Conservation (phyloP, 2,113 vertebrate species). For the Vireo altiloquus region DNA sequence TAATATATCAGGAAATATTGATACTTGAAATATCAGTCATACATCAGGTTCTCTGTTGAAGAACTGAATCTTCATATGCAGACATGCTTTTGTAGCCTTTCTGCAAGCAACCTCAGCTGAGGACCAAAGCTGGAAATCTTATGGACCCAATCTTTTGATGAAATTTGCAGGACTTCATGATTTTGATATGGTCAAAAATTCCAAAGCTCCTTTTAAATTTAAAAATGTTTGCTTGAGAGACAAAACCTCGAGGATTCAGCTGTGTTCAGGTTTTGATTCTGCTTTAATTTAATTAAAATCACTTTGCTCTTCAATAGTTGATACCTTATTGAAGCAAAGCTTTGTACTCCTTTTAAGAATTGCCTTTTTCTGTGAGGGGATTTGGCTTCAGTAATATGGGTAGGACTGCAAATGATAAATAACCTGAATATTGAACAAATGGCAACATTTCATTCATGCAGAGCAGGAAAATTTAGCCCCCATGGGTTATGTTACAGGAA, state of each 20-base stretch:
- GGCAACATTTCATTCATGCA: conserved; percentile 32
- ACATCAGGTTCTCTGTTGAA: background rate
- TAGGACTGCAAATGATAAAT: conserved; percentile 21
- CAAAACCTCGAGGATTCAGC: background rate
- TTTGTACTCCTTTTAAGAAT: background rate
- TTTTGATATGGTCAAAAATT: background rate
- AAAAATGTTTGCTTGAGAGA: background rate
- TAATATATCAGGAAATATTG: background rate
- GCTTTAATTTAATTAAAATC: background rate
- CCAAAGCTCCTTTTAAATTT: background rate
- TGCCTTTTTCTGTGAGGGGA: background rate
- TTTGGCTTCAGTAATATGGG: background rate
- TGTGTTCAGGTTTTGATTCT: background rate
- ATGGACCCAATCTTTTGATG: background rate
- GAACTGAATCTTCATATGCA: background rate
- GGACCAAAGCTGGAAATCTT: background rate
- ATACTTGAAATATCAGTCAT: background rate
- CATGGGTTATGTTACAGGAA: conserved; percentile 10
- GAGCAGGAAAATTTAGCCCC: conserved; percentile 22
- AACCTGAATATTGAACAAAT: conserved; percentile 32
- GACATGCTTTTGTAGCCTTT: background rate
- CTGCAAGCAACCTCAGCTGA: background rate
- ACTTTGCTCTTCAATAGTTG: background rate
- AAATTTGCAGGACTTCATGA: background rate
- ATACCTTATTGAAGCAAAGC: background rate